These are phyloP conservation scores for Lanius collurio DNA, from an alignment of 2,113 vertebrate genomes.

Conservation along the genomic window DNA sequence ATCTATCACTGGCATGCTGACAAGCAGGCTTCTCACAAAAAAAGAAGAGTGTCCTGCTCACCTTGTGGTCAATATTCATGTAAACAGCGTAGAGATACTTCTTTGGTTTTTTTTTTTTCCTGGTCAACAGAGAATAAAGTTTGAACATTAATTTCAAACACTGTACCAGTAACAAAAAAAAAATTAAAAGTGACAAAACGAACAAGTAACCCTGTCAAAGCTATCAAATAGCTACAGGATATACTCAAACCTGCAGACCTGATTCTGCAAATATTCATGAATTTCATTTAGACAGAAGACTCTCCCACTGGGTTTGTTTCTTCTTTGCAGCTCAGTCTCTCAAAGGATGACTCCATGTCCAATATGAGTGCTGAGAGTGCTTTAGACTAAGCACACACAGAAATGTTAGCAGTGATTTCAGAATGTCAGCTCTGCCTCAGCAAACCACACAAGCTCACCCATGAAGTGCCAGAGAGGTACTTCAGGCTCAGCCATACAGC, in stretches of 20 bases:
- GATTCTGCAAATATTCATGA: background rate
- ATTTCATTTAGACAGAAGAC: background rate
- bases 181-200: background rate
- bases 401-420: background rate
- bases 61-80: slow-evolving; percentile 55
- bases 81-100: background rate
- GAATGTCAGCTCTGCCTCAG: background rate
- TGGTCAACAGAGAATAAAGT: background rate
- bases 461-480: background rate
- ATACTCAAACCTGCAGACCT: background rate
- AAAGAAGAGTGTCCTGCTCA: slow-evolving; percentile 27
- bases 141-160: background rate
- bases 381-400: background rate
- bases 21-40: slow-evolving; percentile 47
- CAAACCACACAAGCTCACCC: background rate
- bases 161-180: background rate
- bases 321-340: background rate
- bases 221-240: background rate
- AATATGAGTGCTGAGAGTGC: background rate
- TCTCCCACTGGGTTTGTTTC: background rate
- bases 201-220: background rate
- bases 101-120: background rate
- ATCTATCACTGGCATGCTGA: slow-evolving; percentile 61
- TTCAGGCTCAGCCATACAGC: background rate
- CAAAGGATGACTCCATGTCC: background rate